phyloP scores from a whole-genome alignment of 2,113 vertebrate genomes.

The Grammomys dolichurus region DNA sequence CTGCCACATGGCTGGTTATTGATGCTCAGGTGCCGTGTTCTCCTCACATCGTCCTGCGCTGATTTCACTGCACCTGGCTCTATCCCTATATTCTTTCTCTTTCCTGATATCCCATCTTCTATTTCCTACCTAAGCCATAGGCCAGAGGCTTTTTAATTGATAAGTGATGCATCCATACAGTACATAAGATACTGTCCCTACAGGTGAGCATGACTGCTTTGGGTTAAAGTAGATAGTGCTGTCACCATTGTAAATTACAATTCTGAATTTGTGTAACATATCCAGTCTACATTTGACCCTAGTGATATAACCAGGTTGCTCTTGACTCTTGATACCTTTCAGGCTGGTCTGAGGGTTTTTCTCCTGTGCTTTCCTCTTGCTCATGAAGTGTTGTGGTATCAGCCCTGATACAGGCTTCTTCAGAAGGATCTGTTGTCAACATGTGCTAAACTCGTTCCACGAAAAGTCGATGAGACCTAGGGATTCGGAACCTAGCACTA shows the following conservation, averaged over 20 bases:
- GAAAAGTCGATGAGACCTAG: background rate
- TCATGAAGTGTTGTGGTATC: background rate
- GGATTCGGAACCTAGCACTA: background rate
- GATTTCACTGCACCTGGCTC: too few species aligned
- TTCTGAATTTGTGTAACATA: background rate
- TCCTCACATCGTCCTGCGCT: too few species aligned
- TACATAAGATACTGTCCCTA: too few species aligned
- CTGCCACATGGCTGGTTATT: too few species aligned
- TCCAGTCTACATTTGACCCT: too few species aligned
- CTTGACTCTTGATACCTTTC: background rate
- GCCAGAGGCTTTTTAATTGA: too few species aligned
- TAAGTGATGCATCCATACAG: too few species aligned
- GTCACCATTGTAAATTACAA: background rate
- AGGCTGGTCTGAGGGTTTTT: background rate
- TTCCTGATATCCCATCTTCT: too few species aligned
- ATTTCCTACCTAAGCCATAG: too few species aligned
- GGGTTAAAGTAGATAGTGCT: background rate
- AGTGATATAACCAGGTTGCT: background rate
- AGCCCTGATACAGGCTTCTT: background rate
- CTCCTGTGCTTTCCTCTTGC: background rate
- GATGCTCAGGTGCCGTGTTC: too few species aligned
- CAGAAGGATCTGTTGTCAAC: background rate
- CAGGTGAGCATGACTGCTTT: background rate
- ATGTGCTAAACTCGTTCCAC: background rate
- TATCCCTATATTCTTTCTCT: too few species aligned